Percentiles rank a stretch among this genome's conserved stretches.
phyloP scores from a whole-genome alignment of 37 sponge, comb jelly and placozoan genomes.

The Cladorhizidae sp. region DNA sequence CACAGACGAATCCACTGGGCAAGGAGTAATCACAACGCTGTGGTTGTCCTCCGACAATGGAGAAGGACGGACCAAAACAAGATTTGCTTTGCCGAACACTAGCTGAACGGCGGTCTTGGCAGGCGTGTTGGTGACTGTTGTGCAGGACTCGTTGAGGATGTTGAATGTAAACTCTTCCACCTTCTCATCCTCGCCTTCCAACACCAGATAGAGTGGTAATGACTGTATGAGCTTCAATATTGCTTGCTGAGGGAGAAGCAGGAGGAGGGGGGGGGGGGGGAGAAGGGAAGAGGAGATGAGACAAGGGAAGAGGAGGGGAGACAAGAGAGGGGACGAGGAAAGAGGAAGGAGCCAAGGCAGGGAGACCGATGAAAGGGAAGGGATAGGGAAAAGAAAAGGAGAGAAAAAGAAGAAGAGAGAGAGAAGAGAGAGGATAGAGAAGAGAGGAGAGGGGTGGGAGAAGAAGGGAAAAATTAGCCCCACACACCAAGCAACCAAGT shows the following conservation, averaged over 20 bases:
- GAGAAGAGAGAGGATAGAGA: background rate
- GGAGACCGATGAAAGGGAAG: background rate
- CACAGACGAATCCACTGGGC: conserved; percentile 29
- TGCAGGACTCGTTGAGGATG: conserved; percentile 69
- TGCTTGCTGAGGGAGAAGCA: background rate
- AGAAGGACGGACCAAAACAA: conserved; percentile 67
- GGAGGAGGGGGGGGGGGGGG: background rate
- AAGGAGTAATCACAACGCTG: conserved; percentile 35
- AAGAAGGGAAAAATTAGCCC: no score
- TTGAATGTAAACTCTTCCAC: conserved; percentile 56
- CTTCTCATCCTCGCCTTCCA: conserved; percentile 3
- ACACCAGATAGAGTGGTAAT: background rate
- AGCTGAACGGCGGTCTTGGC: conserved; percentile 87
- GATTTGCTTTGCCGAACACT: conserved; percentile 80
- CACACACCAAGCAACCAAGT: no score
- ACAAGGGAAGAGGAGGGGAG: background rate
- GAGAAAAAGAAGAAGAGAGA: background rate
- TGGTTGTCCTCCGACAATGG: conserved; percentile 35
- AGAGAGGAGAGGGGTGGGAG: no score
- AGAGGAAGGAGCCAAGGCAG: background rate
- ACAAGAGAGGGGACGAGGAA: background rate
- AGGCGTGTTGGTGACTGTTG: conserved; percentile 74
- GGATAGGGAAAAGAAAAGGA: background rate
- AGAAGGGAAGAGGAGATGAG: background rate
- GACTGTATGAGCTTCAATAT: background rate